Conservation (phyloP, 2,113 vertebrate species). For the Myotis yumanensis region DNA sequence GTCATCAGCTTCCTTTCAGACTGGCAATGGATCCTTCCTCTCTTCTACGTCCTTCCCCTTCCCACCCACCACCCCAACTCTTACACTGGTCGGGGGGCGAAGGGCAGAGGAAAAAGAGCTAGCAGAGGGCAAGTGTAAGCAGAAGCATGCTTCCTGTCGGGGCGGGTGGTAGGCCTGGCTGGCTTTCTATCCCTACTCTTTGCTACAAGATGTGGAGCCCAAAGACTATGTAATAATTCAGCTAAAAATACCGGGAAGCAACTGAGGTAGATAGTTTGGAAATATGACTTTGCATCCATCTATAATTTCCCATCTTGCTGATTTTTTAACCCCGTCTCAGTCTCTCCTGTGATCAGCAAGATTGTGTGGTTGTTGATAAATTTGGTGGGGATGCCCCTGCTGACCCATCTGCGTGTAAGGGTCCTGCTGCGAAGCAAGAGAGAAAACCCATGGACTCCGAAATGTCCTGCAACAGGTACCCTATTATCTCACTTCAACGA, state of each 20-base stretch:
- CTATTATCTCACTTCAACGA: conserved; percentile 75
- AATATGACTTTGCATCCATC: background rate
- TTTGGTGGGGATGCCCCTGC: background rate
- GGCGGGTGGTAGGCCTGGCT: conserved; percentile 35
- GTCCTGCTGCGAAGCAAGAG: conserved; percentile 47
- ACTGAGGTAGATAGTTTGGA: background rate
- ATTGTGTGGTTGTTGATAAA: background rate
- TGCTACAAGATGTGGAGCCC: background rate
- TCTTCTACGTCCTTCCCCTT: conserved; percentile 49
- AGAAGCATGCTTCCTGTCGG: conserved; percentile 23
- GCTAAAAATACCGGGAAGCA: background rate
- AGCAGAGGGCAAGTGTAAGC: background rate
- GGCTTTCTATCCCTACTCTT: background rate
- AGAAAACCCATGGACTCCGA: conserved; percentile 54
- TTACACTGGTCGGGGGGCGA: background rate
- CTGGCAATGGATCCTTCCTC: conserved; percentile 37
- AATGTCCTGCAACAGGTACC: conserved; percentile 67
- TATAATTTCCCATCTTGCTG: conserved; percentile 25
- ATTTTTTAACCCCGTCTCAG: background rate
- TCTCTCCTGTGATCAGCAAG: conserved; percentile 14
- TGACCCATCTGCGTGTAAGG: conserved; percentile 11
- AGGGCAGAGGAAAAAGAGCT: background rate
- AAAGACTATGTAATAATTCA: background rate
- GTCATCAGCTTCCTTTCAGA: conserved; percentile 60
- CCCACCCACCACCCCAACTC: conserved; percentile 12